phyloP scores from a whole-genome alignment of 2,113 vertebrate species.

The Plecturocebus donacophilus region DNA sequence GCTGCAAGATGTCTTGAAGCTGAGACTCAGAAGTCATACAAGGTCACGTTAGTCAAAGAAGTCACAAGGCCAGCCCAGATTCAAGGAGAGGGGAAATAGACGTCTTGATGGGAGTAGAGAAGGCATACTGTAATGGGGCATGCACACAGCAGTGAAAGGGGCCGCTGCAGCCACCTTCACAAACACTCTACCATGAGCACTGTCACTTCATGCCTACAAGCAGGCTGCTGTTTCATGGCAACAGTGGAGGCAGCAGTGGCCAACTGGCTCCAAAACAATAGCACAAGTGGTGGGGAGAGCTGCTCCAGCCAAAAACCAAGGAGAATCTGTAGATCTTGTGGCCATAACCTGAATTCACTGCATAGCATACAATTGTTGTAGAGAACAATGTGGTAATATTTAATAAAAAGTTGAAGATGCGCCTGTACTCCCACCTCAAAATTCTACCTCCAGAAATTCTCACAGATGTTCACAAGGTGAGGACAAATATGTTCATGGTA shows the following conservation, averaged over 20 bases:
- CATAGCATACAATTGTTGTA: background rate
- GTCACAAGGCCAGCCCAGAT: background rate
- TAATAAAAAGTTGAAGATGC: background rate
- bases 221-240: too few species aligned
- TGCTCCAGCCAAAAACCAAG: background rate
- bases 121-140: fast-evolving
- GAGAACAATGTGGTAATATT: background rate
- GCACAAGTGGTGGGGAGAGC: background rate
- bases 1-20: background rate
- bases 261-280: background rate
- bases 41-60: background rate
- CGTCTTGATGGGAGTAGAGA: background rate
- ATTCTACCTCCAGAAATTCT: background rate
- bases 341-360: background rate
- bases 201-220: background rate
- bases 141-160: background rate
- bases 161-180: background rate
- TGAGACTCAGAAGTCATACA: background rate
- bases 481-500: background rate
- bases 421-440: background rate
- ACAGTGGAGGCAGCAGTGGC: background rate
- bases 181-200: fast-evolving
- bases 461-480: background rate
- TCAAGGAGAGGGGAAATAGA: background rate
- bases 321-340: background rate